Evolutionary conservation across 2,888 invertebrate genomes (phyloP).

Genomic region (Phytoseiulus persimilis): DNA sequence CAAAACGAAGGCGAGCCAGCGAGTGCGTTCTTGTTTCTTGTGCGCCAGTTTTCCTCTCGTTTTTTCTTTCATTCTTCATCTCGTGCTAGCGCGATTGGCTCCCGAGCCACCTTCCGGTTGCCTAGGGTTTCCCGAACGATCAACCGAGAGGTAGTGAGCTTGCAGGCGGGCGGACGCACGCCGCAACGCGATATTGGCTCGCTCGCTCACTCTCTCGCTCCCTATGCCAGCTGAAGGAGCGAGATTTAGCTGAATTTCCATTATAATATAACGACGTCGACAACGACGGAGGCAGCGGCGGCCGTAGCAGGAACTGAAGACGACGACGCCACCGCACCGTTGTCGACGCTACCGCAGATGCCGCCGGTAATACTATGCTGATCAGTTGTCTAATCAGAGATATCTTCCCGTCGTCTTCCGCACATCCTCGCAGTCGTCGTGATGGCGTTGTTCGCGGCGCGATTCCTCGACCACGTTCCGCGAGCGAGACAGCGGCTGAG

Average conservation of each 20-base stretch:
- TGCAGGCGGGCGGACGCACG: background rate
- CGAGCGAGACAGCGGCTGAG: too few relatives aligned
- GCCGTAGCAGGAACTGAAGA: background rate
- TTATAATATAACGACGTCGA: constrained; percentile 34
- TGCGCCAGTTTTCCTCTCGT: background rate
- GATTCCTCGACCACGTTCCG: background rate
- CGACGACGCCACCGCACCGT: background rate
- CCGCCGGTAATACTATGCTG: constrained; percentile 34
- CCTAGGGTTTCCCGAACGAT: background rate
- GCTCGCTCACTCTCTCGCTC: background rate
- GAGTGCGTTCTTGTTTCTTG: background rate
- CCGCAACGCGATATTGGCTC: constrained; percentile 5
- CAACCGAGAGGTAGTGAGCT: background rate
- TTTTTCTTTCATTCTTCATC: background rate
- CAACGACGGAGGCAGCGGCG: background rate
- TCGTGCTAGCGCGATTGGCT: background rate
- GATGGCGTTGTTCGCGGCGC: background rate
- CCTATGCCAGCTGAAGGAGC: background rate
- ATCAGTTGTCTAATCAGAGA: constrained; percentile 19
- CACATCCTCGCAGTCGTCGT: background rate
- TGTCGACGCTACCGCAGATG: background rate
- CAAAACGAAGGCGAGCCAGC: background rate
- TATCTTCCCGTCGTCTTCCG: background rate
- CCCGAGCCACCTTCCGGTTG: background rate
- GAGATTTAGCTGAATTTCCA: constrained; percentile 39